Evolutionary conservation across 2,888 invertebrate species (phyloP).

Genomic region (Dascillus cervinus): DNA sequence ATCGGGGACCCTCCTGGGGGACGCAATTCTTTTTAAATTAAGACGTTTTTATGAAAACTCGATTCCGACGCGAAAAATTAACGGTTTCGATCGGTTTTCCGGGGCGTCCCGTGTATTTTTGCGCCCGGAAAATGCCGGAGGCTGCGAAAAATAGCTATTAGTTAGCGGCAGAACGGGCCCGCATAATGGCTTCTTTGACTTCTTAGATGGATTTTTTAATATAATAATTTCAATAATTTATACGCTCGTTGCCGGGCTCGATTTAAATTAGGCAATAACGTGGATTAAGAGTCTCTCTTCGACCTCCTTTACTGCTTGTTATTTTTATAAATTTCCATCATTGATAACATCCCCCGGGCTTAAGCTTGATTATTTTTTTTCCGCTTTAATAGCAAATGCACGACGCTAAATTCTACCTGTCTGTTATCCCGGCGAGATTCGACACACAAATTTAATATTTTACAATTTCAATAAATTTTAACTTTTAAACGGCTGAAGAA

Average conservation of each 20-base stretch:
- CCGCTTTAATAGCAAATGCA: no score
- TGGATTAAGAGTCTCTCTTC: constrained; percentile 32
- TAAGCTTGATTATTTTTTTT: no score
- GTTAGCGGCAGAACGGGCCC: constrained; percentile 39
- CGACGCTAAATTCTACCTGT: no score
- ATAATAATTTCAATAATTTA: constrained; percentile 61
- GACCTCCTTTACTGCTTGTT: constrained; percentile 11
- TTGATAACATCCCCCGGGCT: no score
- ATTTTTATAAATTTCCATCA: constrained; percentile 11
- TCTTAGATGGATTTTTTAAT: constrained; percentile 67
- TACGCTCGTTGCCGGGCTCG: constrained; percentile 28
- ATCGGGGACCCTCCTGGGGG: constrained; percentile 19
- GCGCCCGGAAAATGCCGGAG: constrained; percentile 26
- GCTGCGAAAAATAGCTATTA: constrained; percentile 41
- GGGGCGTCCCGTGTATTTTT: constrained; percentile 30
- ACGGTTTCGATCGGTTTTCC: neutral
- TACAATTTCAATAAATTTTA: no score
- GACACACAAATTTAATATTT: no score
- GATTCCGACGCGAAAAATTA: neutral
- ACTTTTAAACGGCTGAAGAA: no score
- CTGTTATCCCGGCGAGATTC: no score
- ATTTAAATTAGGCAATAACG: constrained; percentile 45
- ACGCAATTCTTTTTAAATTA: constrained; percentile 1
- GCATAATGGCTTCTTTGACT: constrained; percentile 56
- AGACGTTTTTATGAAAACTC: neutral